A percentile compares a stretch with the other conserved stretches of the same genome.
Evolutionary conservation across 2,113 vertebrate genomes (phyloP).

Genomic region (Columba livia): DNA sequence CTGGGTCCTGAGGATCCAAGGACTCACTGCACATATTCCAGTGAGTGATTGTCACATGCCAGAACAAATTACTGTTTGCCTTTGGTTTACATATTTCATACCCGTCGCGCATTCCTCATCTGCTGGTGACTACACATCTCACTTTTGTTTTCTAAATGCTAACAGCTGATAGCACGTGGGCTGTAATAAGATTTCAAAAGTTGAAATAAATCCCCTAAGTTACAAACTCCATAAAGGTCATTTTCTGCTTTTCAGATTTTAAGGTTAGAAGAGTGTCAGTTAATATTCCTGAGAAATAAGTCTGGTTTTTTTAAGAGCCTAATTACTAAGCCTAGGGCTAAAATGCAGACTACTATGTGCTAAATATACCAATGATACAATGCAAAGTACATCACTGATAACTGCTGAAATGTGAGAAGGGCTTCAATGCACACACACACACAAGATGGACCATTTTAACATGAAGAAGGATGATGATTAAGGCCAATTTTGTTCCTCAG

Average conservation of each 20-base stretch:
- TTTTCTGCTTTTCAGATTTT: neutral
- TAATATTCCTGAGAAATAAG: neutral
- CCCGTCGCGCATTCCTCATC: neutral
- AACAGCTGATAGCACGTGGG: neutral
- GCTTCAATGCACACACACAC: neutral
- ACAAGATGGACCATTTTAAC: neutral
- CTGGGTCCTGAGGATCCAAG: neutral
- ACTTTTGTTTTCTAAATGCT: slow-evolving; percentile 3
- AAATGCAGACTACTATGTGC: neutral
- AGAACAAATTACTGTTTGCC: slow-evolving; percentile 16
- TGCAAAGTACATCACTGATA: neutral
- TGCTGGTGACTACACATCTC: neutral
- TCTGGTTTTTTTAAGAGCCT: neutral
- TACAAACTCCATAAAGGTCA: neutral
- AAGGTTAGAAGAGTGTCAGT: neutral
- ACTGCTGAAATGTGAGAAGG: neutral
- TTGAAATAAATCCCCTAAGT: neutral
- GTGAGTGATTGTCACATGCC: slow-evolving; percentile 16
- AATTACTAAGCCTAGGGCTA: neutral
- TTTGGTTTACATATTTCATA: neutral
- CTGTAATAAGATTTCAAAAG: neutral
- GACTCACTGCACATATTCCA: neutral
- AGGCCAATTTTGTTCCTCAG: neutral
- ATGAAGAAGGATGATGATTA: neutral
- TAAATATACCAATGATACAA: neutral